Conservation (phyloP, 1,140 invertebrate genomes). For the Melipona quadrifasciata region DNA sequence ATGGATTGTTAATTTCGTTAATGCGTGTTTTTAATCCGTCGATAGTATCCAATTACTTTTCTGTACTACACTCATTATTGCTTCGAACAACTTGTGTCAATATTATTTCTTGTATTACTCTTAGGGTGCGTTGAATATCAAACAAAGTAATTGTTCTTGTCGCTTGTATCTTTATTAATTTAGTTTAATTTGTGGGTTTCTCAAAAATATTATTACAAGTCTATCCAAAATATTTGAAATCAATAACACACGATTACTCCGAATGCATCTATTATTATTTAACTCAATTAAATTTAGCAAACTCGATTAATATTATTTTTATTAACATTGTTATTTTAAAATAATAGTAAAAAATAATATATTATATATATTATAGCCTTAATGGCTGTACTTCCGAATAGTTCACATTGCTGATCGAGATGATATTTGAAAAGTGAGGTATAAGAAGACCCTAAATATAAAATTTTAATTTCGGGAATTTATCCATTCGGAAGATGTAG, state of each 20-base stretch:
- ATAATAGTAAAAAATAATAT: too few relatives aligned
- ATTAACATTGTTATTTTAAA: background rate
- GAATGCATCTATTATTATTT: background rate
- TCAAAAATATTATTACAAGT: background rate
- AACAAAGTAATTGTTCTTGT: constrained; percentile 2
- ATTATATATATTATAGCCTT: too few relatives aligned
- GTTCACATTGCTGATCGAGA: too few relatives aligned
- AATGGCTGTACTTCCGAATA: too few relatives aligned
- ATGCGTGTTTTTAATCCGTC: constrained; percentile 34
- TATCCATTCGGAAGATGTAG: too few relatives aligned
- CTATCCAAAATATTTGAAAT: background rate
- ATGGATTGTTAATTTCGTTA: constrained; percentile 57
- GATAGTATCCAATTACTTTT: constrained; percentile 45
- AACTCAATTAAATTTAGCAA: background rate
- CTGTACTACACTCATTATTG: constrained; percentile 7
- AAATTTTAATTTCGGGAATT: too few relatives aligned
- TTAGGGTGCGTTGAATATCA: background rate
- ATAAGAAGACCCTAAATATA: too few relatives aligned
- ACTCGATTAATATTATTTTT: background rate
- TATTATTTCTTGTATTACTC: constrained; percentile 5
- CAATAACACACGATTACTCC: background rate
- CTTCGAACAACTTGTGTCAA: constrained; percentile 2
- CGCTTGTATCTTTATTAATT: background rate
- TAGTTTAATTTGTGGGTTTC: background rate
- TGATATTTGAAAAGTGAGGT: too few relatives aligned